Conservation (phyloP, 2,888 invertebrate species). For the Terebella lapidaria region DNA sequence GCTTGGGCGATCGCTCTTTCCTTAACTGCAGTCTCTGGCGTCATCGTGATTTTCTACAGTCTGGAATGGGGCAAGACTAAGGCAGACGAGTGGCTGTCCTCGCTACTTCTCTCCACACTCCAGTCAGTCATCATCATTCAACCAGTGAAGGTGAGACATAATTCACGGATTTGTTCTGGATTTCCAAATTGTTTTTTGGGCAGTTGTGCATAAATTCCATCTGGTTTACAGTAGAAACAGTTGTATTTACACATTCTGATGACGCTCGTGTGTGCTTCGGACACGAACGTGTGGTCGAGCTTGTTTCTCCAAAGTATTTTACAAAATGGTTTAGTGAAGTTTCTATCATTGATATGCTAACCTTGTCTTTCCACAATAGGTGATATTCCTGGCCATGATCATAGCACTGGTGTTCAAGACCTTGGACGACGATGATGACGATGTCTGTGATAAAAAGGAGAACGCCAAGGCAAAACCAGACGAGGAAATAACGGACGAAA, state of each 20-base stretch:
- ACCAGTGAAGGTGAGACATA: conserved; percentile 35
- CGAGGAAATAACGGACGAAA: neutral
- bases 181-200: too few species aligned
- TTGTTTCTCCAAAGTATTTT: too few species aligned
- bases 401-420: conserved; percentile 22
- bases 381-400: conserved; percentile 22
- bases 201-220: too few species aligned
- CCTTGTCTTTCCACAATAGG: conserved; percentile 9
- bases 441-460: neutral
- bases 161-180: too few species aligned
- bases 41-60: conserved; percentile 53
- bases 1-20: conserved; percentile 19
- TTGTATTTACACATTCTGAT: too few species aligned
- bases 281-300: neutral
- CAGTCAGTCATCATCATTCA: conserved; percentile 38
- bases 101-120: conserved; percentile 33
- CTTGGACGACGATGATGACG: conserved; percentile 16
- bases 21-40: conserved; percentile 39
- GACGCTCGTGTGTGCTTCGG: too few species aligned
- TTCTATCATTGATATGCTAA: too few species aligned
- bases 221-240: too few species aligned
- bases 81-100: conserved; percentile 53
- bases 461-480: neutral
- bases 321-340: too few species aligned
- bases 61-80: conserved; percentile 54